phyloP scores from a whole-genome alignment of 2,888 invertebrate species.

The Holacanthella duospinosa region DNA sequence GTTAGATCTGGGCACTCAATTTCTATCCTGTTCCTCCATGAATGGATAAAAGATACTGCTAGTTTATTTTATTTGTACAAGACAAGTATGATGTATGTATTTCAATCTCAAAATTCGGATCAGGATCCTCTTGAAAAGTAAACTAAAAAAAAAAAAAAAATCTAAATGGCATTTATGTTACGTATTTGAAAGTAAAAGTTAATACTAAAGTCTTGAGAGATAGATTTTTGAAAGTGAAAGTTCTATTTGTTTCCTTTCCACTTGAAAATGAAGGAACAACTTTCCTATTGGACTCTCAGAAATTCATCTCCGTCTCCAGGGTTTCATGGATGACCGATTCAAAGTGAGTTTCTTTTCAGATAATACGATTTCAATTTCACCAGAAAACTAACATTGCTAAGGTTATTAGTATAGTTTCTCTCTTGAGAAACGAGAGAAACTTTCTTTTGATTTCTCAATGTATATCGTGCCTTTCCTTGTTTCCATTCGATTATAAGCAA shows the following conservation, averaged over 20 bases:
- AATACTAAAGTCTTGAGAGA: too few species aligned
- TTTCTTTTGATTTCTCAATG: neutral
- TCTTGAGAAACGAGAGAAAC: neutral
- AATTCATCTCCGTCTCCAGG: neutral
- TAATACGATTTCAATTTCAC: neutral
- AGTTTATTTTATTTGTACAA: neutral
- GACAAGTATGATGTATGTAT: neutral
- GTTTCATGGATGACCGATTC: neutral
- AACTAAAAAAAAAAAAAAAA: neutral
- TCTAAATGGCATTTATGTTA: neutral
- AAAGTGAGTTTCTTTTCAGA: too few species aligned
- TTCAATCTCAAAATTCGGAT: neutral
- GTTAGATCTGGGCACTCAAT: neutral
- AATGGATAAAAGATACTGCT: neutral
- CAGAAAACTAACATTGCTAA: too few species aligned
- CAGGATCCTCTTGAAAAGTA: neutral
- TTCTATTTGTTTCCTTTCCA: neutral
- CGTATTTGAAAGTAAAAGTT: neutral
- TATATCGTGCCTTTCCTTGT: neutral
- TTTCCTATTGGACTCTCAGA: neutral
- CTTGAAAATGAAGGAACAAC: neutral
- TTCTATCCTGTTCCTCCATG: too few species aligned
- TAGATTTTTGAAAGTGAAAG: neutral
- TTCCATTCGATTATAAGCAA: too few species aligned
- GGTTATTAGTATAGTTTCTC: neutral